These are phyloP conservation scores for Lepidurus packardi DNA, from an alignment of 1,140 invertebrate genomes.

Conservation along the genomic window DNA sequence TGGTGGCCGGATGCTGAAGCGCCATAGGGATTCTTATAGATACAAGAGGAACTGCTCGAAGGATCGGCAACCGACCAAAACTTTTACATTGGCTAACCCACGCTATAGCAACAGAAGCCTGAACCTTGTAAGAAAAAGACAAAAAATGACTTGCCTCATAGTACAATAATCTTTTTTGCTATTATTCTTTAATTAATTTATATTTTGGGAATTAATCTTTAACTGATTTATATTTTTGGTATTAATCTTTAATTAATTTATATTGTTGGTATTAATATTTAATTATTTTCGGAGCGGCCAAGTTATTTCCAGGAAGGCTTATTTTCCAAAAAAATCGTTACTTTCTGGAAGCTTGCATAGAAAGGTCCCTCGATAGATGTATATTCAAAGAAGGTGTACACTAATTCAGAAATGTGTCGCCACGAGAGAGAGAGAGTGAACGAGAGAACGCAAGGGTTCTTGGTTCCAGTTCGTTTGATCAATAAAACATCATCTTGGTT, in stretches of 20 bases:
- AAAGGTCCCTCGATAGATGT: background rate
- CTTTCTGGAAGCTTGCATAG: background rate
- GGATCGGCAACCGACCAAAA: background rate
- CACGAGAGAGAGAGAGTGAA: background rate
- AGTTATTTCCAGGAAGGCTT: background rate
- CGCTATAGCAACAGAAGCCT: background rate
- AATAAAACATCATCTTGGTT: slow-evolving; percentile 5
- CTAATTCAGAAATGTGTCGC: background rate
- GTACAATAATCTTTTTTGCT: too few species aligned
- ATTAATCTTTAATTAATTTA: too few species aligned
- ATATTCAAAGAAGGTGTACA: background rate
- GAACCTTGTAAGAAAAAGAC: too few species aligned
- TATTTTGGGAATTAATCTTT: too few species aligned
- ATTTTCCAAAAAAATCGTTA: background rate
- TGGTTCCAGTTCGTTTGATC: background rate
- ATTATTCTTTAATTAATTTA: too few species aligned
- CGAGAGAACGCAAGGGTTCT: background rate
- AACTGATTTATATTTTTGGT: too few species aligned
- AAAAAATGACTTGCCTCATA: too few species aligned
- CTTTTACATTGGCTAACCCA: background rate
- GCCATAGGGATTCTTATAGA: background rate
- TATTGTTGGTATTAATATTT: too few species aligned
- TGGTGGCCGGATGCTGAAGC: slow-evolving; percentile 12
- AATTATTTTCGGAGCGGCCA: too few species aligned
- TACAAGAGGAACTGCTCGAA: background rate